Evolutionary conservation across 2,797 vertebrate species (phyloP), one percentile per base, ranked within the genome.

Genomic region (Pelobates cultripes): DNA sequence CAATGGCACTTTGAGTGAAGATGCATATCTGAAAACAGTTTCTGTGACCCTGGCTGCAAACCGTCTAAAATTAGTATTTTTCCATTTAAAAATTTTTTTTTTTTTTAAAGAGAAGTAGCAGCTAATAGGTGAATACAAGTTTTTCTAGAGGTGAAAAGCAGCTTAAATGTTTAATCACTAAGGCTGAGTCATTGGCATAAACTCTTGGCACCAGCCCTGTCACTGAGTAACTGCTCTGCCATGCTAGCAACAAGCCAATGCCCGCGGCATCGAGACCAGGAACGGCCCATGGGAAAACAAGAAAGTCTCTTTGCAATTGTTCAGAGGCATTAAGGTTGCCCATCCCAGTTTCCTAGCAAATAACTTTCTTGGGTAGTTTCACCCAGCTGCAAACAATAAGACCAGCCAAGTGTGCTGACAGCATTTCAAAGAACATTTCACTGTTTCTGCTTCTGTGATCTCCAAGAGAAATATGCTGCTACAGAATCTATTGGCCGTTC

Each of bases 201-300:
- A 64, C 73, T 51, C 47, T 75, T 83, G 82, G 82, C 77, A 79
- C 40, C 6, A 4, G 40, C 3, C 69, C 41, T 55, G 43, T 43
- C 78, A 53, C 72, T 75, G 40, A 83, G 67, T 75, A 79, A 79
- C 76, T 55, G 76, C 76, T 70, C 40, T 79, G 77, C 81, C 81
- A 78, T 83, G 63, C 41, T 73, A 83, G 67, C 70, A 61, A 73
- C 63, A 70, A 78, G 75, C 77, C 77, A 79, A 83, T 79, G 5
- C 82, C 82, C 17, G 71, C 77, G 82, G 82, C 82, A 79, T 83
- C 82, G 82, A 79, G 77, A 83, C 76, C 72, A 83, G 77, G 81
- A 79, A 83, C 72, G 74, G 44, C 66, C 75, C 72, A 83, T 83
- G 82, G 72, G 82, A 83, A 83, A 79, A 79, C 57, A 79, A 79